Conservation (phyloP, 2,797 vertebrate genomes). For the Lophotriccus pileatus region DNA sequence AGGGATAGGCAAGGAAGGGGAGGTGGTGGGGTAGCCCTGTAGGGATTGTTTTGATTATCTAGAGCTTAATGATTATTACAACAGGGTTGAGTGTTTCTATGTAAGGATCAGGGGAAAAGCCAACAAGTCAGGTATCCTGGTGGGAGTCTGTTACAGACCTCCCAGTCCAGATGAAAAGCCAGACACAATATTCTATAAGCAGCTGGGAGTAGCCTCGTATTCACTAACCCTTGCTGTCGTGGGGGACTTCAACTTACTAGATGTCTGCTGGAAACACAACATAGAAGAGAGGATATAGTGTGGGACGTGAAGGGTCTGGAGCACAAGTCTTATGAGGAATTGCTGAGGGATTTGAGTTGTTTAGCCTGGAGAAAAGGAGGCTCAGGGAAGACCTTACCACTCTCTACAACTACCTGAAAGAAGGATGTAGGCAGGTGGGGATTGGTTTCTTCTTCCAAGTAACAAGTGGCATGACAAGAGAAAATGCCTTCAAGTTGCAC, state of each 20-base stretch:
- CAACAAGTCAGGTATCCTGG: not conserved
- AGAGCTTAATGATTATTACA: not conserved
- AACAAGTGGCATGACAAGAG: not conserved
- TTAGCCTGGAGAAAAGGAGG: not conserved
- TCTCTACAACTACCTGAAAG: not conserved
- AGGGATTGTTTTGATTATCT: not conserved
- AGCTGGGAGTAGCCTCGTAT: not conserved
- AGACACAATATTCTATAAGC: not conserved
- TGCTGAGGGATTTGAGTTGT: not conserved
- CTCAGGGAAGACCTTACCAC: not conserved
- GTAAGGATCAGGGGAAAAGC: not conserved
- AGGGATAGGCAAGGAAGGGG: not conserved
- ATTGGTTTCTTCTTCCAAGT: not conserved
- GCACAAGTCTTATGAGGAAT: not conserved
- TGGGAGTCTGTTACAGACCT: not conserved
- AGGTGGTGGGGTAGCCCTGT: rapidly evolving
- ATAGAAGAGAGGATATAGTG: not conserved
- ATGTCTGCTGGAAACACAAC: not conserved
- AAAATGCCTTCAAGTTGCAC: not conserved
- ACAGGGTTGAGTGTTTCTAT: not conserved
- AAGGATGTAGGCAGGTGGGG: not conserved
- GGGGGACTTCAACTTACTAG: not conserved
- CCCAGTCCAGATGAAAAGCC: not conserved
- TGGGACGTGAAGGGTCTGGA: not conserved
- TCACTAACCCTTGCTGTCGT: rapidly evolving